These are phyloP conservation scores for honey bee (Apis mellifera) DNA, from an alignment of 1,140 invertebrate genomes.

Conservation along the genomic window Amel_HAv3.1 CM009934.2:2256001-2256500, in stretches of 20 bases:
- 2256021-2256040: conserved; percentile 87
- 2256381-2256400: not conserved
- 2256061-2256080: conserved; percentile 87
- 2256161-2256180: conserved; percentile 3
- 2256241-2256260: conserved; percentile 86
- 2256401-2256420: not conserved
- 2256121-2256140: not conserved
- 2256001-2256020: conserved; percentile 89
- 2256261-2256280: conserved; percentile 84
- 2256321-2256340: conserved; percentile 32
- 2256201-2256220: conserved; percentile 86
- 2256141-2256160: not conserved
- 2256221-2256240: conserved; percentile 82
- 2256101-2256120: too few relatives aligned
- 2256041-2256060: conserved; percentile 87
- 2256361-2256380: not conserved
- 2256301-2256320: conserved; percentile 79
- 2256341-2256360: not conserved
- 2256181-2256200: conserved; percentile 52
- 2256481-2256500: conserved; percentile 30
- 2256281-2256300: conserved; percentile 85
- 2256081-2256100: not conserved
- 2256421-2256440: not conserved
- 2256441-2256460: not conserved
- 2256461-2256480: not conserved